Percentiles rank a stretch among this genome's conserved stretches.
Evolutionary conservation across 2,888 invertebrate species (phyloP).

Genomic region (Aphodius sticticus): DNA sequence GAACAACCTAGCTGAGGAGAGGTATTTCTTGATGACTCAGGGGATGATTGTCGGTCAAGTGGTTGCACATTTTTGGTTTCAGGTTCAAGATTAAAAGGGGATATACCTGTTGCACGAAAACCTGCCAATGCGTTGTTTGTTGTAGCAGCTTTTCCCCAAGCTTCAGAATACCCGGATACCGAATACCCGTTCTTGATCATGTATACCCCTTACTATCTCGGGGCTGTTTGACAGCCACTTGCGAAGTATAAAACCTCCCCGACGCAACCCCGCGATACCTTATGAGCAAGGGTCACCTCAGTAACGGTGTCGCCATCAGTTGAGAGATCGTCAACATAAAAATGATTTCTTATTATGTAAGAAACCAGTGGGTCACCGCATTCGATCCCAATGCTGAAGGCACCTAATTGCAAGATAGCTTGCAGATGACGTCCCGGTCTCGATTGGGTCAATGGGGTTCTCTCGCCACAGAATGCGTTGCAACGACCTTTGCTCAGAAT

Average conservation of each 20-base stretch:
- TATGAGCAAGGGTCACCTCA: not conserved
- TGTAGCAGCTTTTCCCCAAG: not conserved
- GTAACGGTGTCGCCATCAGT: not conserved
- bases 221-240: constrained; percentile 45
- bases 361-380: not conserved
- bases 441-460: not conserved
- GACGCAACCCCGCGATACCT: too few relatives aligned
- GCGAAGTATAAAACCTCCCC: constrained; percentile 38
- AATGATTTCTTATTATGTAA: not conserved
- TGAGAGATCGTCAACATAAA: not conserved
- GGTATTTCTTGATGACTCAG: not conserved
- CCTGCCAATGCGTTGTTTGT: constrained; percentile 10
- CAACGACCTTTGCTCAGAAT: constrained; percentile 4
- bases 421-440: constrained; percentile 16
- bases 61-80: not conserved
- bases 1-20: too few relatives aligned
- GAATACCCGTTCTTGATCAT: too few relatives aligned
- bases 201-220: not conserved
- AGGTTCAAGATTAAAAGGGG: not conserved
- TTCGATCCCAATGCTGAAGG: constrained; percentile 10
- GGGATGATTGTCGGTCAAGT: not conserved
- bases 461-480: constrained; percentile 20
- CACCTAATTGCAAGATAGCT: constrained; percentile 15
- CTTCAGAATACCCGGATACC: too few relatives aligned
- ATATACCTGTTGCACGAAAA: constrained; percentile 6